phyloP scores from a whole-genome alignment of 2,888 invertebrate genomes.

The Aphrophora alni region DNA sequence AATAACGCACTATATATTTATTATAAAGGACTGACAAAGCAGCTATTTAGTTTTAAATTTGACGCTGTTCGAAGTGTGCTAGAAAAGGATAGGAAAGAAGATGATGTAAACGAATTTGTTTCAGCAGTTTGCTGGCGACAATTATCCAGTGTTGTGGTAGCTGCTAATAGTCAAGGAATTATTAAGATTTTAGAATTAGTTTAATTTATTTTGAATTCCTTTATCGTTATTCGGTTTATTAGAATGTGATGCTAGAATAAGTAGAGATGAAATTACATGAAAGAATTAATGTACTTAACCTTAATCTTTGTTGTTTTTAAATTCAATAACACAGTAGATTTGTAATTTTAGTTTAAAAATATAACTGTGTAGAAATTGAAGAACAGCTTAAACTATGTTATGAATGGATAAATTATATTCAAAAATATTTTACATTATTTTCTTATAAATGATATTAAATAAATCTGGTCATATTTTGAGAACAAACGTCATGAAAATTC shows the following conservation, averaged over 20 bases:
- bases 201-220: constrained; percentile 17
- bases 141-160: constrained; percentile 83
- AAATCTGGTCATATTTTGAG: background rate
- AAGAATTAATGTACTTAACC: background rate
- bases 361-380: no score
- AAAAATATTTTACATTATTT: background rate
- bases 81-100: constrained; percentile 77
- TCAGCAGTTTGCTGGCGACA: constrained; percentile 95
- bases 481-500: background rate
- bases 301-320: background rate
- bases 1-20: constrained; percentile 93
- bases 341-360: background rate
- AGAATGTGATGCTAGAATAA: background rate
- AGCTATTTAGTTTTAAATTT: constrained; percentile 85
- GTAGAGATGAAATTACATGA: background rate
- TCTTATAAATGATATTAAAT: background rate
- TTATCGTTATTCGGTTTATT: background rate
- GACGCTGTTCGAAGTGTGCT: constrained; percentile 80
- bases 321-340: no score
- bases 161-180: constrained; percentile 93
- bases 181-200: constrained; percentile 83
- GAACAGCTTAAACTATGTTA: background rate
- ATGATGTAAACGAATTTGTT: constrained; percentile 91
- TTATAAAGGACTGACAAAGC: constrained; percentile 87
- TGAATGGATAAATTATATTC: background rate